Evolutionary conservation across 2,888 invertebrate genomes (phyloP).

Genomic region (Acleris sparsana): DNA sequence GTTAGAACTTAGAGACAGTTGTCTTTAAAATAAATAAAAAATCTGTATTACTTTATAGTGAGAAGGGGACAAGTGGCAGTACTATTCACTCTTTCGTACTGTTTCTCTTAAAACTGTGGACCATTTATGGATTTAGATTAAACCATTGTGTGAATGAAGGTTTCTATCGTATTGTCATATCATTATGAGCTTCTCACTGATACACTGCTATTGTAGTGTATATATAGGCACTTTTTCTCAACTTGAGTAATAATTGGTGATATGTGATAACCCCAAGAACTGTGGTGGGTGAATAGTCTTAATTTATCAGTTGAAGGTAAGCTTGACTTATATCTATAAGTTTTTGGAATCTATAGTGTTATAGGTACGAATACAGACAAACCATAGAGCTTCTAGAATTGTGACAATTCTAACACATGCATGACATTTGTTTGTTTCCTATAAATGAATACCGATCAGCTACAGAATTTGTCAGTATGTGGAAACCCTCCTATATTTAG

Average conservation of each 20-base stretch:
- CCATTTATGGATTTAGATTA: constrained; percentile 25
- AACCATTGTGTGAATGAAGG: constrained; percentile 24
- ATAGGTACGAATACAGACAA: too few species aligned
- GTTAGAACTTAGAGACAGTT: constrained; percentile 18
- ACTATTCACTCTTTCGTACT: constrained; percentile 6
- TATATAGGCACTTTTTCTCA: neutral
- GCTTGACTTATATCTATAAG: too few species aligned
- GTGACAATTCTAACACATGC: too few species aligned
- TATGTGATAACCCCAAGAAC: constrained; percentile 1
- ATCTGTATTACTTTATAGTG: constrained; percentile 14
- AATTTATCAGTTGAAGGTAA: too few species aligned
- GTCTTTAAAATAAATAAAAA: constrained; percentile 8
- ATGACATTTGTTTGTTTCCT: too few species aligned
- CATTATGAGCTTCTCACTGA: constrained; percentile 31
- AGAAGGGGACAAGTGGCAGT: neutral
- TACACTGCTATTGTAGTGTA: constrained; percentile 21
- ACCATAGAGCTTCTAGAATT: too few species aligned
- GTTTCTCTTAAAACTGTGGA: constrained; percentile 16
- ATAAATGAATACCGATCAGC: too few species aligned
- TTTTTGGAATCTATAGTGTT: too few species aligned
- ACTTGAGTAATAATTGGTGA: neutral
- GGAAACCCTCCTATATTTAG: too few species aligned
- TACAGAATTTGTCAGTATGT: too few species aligned
- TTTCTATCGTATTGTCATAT: constrained; percentile 32
- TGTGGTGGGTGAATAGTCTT: too few species aligned